phyloP scores from a whole-genome alignment of 2,888 invertebrate genomes.

The Epirrhoe alternata region DNA sequence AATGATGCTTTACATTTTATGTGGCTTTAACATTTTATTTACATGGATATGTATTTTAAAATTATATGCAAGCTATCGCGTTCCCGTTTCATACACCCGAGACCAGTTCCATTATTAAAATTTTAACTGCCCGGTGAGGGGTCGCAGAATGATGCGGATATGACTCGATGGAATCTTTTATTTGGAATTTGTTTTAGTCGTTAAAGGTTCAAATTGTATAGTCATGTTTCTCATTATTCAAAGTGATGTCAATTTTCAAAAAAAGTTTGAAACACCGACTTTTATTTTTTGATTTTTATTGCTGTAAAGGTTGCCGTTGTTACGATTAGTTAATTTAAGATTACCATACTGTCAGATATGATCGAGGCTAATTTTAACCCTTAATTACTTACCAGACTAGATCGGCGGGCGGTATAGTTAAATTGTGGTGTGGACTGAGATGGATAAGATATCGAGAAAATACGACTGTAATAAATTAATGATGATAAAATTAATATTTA shows the following conservation, averaged over 20 bases:
- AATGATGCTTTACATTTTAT: not conserved
- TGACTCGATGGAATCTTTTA: slow-evolving; percentile 30
- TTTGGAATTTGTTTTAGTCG: slow-evolving; percentile 32
- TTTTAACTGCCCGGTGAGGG: slow-evolving; percentile 56
- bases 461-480: too few species aligned
- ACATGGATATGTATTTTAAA: slow-evolving; percentile 42
- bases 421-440: too few species aligned
- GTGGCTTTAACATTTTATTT: slow-evolving; percentile 13
- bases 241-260: slow-evolving; percentile 38
- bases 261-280: slow-evolving; percentile 31
- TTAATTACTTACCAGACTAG: too few species aligned
- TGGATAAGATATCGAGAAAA: too few species aligned
- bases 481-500: too few species aligned
- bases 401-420: too few species aligned
- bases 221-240: slow-evolving; percentile 40
- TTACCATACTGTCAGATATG: not conserved
- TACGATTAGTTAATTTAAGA: not conserved
- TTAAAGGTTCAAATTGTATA: slow-evolving; percentile 34
- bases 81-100: slow-evolving; percentile 32
- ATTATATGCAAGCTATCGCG: slow-evolving; percentile 47
- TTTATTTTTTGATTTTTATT: slow-evolving; percentile 3
- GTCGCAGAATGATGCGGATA: slow-evolving; percentile 44
- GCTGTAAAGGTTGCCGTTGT: not conserved
- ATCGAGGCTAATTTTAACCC: too few species aligned
- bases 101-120: slow-evolving; percentile 53